phyloP scores from a whole-genome alignment of 2,113 vertebrate species.

The Neodontobutis hainanensis region DNA sequence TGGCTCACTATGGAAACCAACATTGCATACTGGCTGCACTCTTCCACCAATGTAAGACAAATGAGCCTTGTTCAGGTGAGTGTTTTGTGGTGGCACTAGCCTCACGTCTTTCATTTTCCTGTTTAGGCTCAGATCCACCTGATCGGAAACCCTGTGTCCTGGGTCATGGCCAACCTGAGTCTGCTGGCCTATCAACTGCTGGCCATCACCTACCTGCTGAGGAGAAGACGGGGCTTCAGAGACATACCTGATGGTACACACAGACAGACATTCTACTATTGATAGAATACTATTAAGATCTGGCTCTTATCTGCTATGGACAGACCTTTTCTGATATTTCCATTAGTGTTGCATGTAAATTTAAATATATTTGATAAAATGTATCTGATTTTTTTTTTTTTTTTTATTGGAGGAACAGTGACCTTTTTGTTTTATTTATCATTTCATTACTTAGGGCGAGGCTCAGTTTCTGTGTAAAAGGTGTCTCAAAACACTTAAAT shows the following conservation, averaged over 20 bases:
- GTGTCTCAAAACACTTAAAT: no score
- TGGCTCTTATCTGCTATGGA: no score
- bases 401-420: no score
- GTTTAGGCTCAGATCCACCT: constrained; percentile 95
- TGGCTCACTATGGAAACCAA: constrained; percentile 95
- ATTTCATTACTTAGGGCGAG: no score
- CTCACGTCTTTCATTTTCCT: constrained; percentile 1
- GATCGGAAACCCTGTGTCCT: constrained; percentile 89
- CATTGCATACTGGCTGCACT: constrained; percentile 96
- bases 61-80: neutral
- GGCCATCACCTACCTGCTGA: constrained; percentile 83
- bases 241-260: constrained; percentile 87
- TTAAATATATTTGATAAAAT: no score
- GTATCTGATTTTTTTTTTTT: no score
- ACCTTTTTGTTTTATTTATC: no score
- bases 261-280: neutral
- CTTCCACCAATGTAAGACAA: constrained; percentile 83
- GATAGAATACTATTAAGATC: no score
- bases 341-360: no score
- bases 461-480: no score
- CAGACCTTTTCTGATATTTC: no score
- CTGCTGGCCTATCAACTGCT: constrained; percentile 78
- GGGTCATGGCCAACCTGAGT: constrained; percentile 84
- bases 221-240: constrained; percentile 77
- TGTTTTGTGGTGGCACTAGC: constrained; percentile 22